Conservation (phyloP, 2,797 vertebrate genomes). For the Babyrousa celebensis region DNA sequence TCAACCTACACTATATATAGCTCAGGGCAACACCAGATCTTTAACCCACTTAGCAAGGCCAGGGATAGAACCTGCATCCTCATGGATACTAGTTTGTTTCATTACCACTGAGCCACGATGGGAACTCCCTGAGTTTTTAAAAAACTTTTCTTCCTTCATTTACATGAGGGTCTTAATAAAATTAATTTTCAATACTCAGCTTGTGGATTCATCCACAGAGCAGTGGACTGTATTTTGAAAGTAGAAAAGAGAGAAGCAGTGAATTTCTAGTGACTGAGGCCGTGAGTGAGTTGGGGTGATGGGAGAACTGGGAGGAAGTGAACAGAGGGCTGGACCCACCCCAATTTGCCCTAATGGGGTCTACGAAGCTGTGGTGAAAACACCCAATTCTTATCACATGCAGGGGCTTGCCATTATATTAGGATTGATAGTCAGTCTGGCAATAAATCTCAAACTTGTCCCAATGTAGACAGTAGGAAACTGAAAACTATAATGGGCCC, state of each 20-base stretch:
- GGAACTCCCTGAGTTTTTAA: too few relatives aligned
- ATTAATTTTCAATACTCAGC: not conserved
- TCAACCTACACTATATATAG: too few relatives aligned
- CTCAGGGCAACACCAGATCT: too few relatives aligned
- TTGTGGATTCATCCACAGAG: not conserved
- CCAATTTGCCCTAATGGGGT: not conserved
- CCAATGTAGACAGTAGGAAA: not conserved
- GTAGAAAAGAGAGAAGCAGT: not conserved
- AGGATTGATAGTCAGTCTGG: not conserved
- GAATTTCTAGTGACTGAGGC: not conserved
- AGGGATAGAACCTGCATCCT: too few relatives aligned
- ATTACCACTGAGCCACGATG: too few relatives aligned
- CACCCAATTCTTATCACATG: not conserved
- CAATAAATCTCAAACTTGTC: not conserved
- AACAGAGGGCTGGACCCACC: not conserved
- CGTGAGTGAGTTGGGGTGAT: not conserved
- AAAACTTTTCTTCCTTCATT: not conserved
- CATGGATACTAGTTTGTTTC: too few relatives aligned
- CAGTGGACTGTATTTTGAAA: not conserved
- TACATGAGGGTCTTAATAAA: slow-evolving; percentile 8
- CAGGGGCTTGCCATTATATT: not conserved
- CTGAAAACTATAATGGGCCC: not conserved
- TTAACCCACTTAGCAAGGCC: too few relatives aligned
- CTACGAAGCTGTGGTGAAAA: not conserved
- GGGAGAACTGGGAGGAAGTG: not conserved